Conservation (phyloP, 2,888 invertebrate species). For the Amphipoea oculea region DNA sequence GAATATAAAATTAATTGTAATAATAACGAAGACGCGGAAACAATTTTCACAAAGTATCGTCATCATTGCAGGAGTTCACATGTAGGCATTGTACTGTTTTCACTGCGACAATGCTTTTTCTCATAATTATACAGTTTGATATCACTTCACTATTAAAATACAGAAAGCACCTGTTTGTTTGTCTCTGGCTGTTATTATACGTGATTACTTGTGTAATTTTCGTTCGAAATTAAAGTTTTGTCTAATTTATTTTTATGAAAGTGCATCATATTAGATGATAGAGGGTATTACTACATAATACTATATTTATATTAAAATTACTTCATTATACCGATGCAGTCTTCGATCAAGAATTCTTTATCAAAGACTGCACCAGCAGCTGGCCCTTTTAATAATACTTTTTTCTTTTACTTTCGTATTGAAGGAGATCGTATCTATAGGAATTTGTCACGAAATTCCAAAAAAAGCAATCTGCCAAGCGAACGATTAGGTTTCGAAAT, state of each 20-base stretch:
- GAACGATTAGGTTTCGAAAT: conserved; percentile 17
- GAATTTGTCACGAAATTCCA: background rate
- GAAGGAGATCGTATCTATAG: background rate
- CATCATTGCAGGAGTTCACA: conserved; percentile 74
- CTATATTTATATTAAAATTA: too few species aligned
- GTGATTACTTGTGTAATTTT: conserved; percentile 50
- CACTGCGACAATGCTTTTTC: conserved; percentile 81
- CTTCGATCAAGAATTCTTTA: background rate
- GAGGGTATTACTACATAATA: background rate
- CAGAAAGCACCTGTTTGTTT: conserved; percentile 64
- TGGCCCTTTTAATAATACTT: background rate
- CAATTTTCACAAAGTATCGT: conserved; percentile 72
- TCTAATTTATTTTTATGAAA: conserved; percentile 26
- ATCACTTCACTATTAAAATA: conserved; percentile 65
- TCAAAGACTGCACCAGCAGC: background rate
- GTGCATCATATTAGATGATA: background rate
- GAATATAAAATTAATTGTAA: conserved; percentile 50
- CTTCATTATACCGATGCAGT: background rate
- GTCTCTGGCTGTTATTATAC: conserved; percentile 49
- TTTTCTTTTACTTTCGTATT: background rate
- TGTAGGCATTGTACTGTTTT: conserved; percentile 70
- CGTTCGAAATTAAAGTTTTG: conserved; percentile 13
- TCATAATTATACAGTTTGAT: conserved; percentile 78
- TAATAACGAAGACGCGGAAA: conserved; percentile 71
- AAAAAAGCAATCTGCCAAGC: background rate